phyloP scores from a whole-genome alignment of 35 echinoderm and acorn worm species.

The Lytechinus pictus region DNA sequence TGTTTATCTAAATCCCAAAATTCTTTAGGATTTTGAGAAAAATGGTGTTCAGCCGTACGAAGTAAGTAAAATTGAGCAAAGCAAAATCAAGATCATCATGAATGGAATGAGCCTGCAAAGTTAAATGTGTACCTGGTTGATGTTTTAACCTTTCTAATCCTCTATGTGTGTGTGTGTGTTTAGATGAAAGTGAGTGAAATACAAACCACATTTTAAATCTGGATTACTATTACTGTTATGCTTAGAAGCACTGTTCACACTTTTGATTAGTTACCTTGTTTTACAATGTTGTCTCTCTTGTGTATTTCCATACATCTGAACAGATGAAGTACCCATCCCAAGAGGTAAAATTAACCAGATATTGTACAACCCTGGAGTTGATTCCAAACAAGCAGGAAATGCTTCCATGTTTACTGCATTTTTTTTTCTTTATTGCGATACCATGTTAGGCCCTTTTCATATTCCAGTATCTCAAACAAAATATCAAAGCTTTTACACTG shows the following conservation, averaged over 20 bases:
- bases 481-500: background rate
- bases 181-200: conserved; percentile 13
- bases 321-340: conserved; percentile 28
- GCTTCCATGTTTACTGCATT: background rate
- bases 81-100: background rate
- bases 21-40: conserved; percentile 38
- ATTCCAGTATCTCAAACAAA: background rate
- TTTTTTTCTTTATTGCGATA: background rate
- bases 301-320: conserved; percentile 24
- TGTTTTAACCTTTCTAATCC: conserved; percentile 30
- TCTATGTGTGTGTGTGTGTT: background rate
- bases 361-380: background rate
- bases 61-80: conserved; percentile 40
- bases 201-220: background rate
- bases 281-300: conserved; percentile 24
- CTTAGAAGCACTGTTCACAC: background rate
- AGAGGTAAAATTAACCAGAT: conserved; percentile 13
- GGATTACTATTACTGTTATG: conserved; percentile 17
- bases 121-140: background rate
- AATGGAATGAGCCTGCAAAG: conserved; percentile 50
- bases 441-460: conserved; percentile 10
- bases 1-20: background rate
- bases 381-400: background rate
- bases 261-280: background rate
- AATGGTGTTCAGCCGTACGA: conserved; percentile 30